Percentiles rank a stretch among this genome's conserved stretches.
phyloP scores from a whole-genome alignment of 2,113 vertebrate genomes.

The Circaetus cinerascens region DNA sequence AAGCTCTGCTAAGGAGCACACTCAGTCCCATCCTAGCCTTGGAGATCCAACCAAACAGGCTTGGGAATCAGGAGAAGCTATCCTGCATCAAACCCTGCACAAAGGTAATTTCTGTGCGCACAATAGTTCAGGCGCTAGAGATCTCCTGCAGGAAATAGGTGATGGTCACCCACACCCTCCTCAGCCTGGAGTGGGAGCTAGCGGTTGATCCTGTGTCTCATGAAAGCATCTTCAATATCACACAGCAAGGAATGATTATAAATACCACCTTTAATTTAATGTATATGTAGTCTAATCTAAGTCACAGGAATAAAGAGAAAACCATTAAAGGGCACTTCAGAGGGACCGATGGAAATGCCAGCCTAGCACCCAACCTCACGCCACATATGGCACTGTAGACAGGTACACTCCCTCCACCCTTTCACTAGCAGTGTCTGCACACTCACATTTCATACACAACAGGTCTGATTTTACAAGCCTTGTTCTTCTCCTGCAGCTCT shows the following conservation, averaged over 20 bases:
- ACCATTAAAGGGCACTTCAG: background rate
- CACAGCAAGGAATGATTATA: background rate
- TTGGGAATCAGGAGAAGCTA: background rate
- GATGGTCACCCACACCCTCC: background rate
- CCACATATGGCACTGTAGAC: accelerated
- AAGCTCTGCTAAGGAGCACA: background rate
- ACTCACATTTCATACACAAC: background rate
- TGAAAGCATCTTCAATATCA: background rate
- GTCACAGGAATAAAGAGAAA: background rate
- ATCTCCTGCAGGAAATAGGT: background rate
- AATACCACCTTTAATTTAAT: background rate
- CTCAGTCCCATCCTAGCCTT: background rate
- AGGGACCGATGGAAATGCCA: background rate
- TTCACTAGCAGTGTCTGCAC: background rate
- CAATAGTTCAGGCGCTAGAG: background rate
- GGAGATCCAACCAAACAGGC: background rate
- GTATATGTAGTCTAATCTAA: background rate
- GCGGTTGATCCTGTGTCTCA: background rate
- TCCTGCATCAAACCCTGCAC: background rate
- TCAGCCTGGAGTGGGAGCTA: background rate
- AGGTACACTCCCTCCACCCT: background rate
- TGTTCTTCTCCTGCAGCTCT: background rate
- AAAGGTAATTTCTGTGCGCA: background rate
- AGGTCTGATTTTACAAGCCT: background rate
- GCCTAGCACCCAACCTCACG: background rate